Conservation (phyloP, 2,888 invertebrate species). For the Desoria tigrina region DNA sequence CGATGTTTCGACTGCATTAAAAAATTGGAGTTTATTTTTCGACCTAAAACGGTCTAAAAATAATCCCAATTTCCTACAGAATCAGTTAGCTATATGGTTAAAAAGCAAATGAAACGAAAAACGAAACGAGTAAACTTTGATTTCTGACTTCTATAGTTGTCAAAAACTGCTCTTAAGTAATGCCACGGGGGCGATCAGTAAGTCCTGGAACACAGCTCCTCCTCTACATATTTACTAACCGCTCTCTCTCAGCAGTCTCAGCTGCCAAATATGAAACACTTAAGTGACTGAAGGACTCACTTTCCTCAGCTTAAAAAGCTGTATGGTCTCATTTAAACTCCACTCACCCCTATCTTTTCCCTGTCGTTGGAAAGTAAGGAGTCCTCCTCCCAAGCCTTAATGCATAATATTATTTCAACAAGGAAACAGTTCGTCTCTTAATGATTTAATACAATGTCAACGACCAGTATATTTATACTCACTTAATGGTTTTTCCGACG, state of each 20-base stretch:
- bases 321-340: background rate
- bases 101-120: too few relatives aligned
- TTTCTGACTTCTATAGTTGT: background rate
- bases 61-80: too few relatives aligned
- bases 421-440: constrained; percentile 16
- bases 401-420: background rate
- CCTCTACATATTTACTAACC: too few relatives aligned
- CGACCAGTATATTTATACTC: background rate
- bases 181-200: too few relatives aligned
- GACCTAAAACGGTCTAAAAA: too few relatives aligned
- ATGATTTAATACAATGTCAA: constrained; percentile 23
- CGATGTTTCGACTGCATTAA: too few relatives aligned
- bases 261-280: constrained; percentile 42
- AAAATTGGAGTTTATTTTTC: too few relatives aligned
- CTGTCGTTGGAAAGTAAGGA: too few relatives aligned
- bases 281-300: constrained; percentile 32
- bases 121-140: background rate
- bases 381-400: background rate
- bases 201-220: too few relatives aligned
- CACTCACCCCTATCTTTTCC: constrained; percentile 2
- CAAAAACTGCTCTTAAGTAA: too few relatives aligned
- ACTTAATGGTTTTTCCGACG: constrained; percentile 14
- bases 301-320: background rate
- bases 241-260: too few relatives aligned
- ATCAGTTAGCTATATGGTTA: too few relatives aligned